phyloP scores from a whole-genome alignment of 2,113 vertebrate species.

The Fregata magnificens region DNA sequence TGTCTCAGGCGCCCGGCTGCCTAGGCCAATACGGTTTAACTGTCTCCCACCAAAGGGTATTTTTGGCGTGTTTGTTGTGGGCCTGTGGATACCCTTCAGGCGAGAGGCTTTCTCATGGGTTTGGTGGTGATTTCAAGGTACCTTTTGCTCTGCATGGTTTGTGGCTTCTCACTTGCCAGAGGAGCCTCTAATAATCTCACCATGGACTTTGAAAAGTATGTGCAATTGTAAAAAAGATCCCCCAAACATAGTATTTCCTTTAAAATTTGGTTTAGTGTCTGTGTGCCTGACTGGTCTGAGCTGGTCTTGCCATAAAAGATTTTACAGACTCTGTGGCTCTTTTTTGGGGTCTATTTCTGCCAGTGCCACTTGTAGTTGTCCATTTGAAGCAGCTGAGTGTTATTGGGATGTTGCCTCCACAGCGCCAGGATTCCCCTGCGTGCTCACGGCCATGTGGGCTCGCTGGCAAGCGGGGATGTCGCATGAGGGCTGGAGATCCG shows the following conservation, averaged over 20 bases:
- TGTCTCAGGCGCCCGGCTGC: neutral
- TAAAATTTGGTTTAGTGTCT: neutral
- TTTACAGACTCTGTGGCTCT: neutral
- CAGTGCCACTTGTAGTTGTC: neutral
- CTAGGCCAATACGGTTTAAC: neutral
- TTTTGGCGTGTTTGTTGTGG: neutral
- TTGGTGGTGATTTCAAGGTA: neutral
- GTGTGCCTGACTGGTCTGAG: neutral
- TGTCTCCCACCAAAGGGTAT: neutral
- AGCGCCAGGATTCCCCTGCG: neutral
- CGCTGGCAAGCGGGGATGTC: neutral
- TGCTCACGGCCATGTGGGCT: rapidly evolving
- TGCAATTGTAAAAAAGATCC: neutral
- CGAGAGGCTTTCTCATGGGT: neutral
- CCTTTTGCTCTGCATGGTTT: neutral
- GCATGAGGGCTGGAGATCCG: neutral
- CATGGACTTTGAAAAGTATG: neutral
- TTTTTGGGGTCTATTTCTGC: neutral
- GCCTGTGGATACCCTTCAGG: neutral
- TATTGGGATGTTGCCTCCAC: neutral
- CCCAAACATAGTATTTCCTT: neutral
- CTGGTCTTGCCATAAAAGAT: neutral
- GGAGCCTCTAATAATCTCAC: neutral
- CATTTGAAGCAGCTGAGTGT: neutral
- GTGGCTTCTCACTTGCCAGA: neutral